Percentiles rank a stretch among this genome's conserved stretches.
phyloP scores from a whole-genome alignment of 2,888 invertebrate genomes.

The Polietes domitor region DNA sequence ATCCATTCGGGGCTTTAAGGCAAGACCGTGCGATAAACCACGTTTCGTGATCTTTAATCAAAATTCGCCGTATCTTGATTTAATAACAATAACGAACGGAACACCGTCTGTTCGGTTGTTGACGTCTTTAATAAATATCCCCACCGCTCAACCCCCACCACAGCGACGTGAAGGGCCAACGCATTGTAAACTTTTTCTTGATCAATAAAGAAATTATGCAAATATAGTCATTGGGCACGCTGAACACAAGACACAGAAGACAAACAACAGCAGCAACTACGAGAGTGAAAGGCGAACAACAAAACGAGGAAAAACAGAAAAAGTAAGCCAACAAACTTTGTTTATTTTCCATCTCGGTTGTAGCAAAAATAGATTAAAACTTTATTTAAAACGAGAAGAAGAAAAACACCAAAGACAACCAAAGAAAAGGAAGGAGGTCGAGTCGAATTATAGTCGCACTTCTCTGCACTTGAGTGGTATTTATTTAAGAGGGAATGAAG shows the following conservation, averaged over 20 bases:
- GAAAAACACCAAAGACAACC: background rate
- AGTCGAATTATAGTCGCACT: too few species aligned
- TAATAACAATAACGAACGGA: background rate
- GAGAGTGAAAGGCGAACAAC: background rate
- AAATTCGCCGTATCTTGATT: background rate
- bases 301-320: background rate
- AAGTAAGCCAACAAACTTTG: constrained; percentile 27
- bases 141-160: background rate
- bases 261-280: constrained; percentile 10
- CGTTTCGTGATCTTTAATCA: background rate
- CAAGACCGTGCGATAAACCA: background rate
- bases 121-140: background rate
- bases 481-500: too few species aligned
- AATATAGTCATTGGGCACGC: constrained; percentile 44
- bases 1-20: background rate
- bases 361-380: constrained; percentile 24
- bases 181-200: constrained; percentile 32
- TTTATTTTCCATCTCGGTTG: constrained; percentile 3
- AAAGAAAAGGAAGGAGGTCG: background rate
- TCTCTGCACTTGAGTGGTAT: too few species aligned
- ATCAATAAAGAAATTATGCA: constrained; percentile 59
- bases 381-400: background rate
- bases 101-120: background rate
- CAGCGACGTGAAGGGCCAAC: background rate
- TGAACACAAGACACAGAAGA: background rate